A percentile compares a stretch with the other conserved stretches of the same genome.
These are phyloP conservation scores for Gymnoscopelus braueri DNA, from an alignment of 2,797 vertebrate genomes.

Conservation along the genomic window DNA sequence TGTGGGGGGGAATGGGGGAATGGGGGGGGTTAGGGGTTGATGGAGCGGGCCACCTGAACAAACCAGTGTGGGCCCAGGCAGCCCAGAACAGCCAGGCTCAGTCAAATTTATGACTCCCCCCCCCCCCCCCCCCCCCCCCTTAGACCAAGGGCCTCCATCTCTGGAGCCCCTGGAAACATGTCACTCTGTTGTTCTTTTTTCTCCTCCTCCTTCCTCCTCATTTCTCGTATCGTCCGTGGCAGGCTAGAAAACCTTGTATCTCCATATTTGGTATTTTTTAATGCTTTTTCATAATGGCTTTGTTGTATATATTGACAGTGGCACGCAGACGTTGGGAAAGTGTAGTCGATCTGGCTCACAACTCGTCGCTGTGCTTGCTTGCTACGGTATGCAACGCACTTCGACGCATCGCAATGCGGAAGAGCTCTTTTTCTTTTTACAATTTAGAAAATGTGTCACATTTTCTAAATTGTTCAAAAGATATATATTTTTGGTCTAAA, in stretches of 20 bases:
- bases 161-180: conserved; percentile 62
- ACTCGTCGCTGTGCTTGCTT: too few species aligned
- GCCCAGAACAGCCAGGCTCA: conserved; percentile 46
- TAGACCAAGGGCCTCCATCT: conserved; percentile 66
- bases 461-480: too few species aligned
- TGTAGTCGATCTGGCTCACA: too few species aligned
- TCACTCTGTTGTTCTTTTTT: conserved; percentile 57
- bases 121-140: conserved; percentile 67
- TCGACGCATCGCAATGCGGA: too few species aligned
- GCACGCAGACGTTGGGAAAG: too few species aligned
- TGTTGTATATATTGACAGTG: too few species aligned
- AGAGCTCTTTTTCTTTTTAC: too few species aligned
- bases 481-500: too few species aligned
- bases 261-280: conserved; percentile 25
- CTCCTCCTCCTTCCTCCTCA: conserved; percentile 59
- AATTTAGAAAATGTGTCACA: too few species aligned
- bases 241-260: not conserved
- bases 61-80: conserved; percentile 70
- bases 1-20: conserved; percentile 13
- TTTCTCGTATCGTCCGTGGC: conserved; percentile 21
- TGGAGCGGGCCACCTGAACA: conserved; percentile 82
- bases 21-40: conserved; percentile 51
- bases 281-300: conserved; percentile 7
- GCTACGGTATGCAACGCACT: too few species aligned
- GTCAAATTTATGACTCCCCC: conserved; percentile 77